A percentile compares a stretch with the other conserved stretches of the same genome.
Conservation (phyloP, 2,113 vertebrate species). For the Serilophus lunatus region DNA sequence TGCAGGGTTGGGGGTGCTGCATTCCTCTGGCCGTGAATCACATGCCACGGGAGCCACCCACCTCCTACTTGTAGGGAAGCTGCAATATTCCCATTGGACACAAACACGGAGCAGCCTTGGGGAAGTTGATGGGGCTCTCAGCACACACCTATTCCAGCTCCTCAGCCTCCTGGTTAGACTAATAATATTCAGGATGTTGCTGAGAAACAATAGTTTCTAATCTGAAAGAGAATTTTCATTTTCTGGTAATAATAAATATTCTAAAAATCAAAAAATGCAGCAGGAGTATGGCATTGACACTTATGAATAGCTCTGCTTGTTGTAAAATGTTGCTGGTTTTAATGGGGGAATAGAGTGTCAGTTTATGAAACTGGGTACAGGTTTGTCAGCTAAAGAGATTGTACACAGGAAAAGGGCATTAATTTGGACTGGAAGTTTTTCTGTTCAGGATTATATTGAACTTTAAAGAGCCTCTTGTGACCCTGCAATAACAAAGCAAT, state of each 20-base stretch:
- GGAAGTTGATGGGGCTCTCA: background rate
- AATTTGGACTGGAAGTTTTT: background rate
- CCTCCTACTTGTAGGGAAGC: background rate
- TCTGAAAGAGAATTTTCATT: background rate
- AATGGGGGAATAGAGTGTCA: background rate
- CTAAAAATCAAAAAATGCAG: background rate
- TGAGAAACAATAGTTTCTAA: background rate
- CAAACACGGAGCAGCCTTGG: background rate
- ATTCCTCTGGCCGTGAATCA: slow-evolving; percentile 16
- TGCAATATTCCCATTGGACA: background rate
- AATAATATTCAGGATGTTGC: background rate
- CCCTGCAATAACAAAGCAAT: background rate
- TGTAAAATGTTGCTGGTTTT: background rate
- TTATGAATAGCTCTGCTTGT: background rate
- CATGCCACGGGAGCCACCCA: background rate
- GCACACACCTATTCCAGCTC: background rate
- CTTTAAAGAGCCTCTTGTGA: background rate
- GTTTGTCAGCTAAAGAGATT: background rate
- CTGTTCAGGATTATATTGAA: background rate
- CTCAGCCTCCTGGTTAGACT: background rate
- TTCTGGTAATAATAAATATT: background rate
- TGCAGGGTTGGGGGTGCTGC: background rate
- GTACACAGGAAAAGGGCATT: background rate
- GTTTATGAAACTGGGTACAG: background rate
- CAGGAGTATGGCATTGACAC: background rate